Percentiles rank a stretch among this genome's conserved stretches.
phyloP scores from a whole-genome alignment of 2,888 invertebrate species.

The Bellardia pandia region DNA sequence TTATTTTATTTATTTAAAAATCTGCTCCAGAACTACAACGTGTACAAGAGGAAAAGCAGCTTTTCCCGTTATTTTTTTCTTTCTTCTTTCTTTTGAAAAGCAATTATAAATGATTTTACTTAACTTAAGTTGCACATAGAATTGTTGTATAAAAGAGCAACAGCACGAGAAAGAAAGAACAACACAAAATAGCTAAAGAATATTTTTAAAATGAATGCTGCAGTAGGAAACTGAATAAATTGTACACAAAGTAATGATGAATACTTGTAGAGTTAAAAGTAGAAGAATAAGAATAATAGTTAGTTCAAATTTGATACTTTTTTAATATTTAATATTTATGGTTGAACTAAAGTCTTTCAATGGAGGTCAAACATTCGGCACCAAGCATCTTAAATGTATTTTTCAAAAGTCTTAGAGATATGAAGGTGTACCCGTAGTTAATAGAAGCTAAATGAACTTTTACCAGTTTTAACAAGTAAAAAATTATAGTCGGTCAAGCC shows the following conservation, averaged over 20 bases:
- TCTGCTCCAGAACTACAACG: neutral
- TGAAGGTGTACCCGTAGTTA: too few relatives aligned
- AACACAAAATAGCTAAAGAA: neutral
- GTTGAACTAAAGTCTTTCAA: neutral
- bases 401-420: too few relatives aligned
- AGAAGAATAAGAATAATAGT: neutral
- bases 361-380: neutral
- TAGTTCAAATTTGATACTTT: neutral
- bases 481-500: too few relatives aligned
- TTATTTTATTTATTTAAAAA: conserved; percentile 36
- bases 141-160: neutral
- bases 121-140: conserved; percentile 30
- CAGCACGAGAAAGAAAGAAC: neutral
- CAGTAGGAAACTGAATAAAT: neutral
- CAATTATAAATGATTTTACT: conserved; percentile 67
- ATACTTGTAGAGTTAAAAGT: neutral
- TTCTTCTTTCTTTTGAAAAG: conserved; percentile 42
- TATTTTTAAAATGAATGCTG: conserved; percentile 8
- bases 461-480: too few relatives aligned
- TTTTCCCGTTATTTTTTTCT: neutral
- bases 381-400: too few relatives aligned
- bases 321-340: conserved; percentile 7
- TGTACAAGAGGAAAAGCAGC: conserved; percentile 19
- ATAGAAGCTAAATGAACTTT: too few relatives aligned
- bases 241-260: neutral